phyloP scores from a whole-genome alignment of 2,113 vertebrate species.

The Arvicanthis niloticus region DNA sequence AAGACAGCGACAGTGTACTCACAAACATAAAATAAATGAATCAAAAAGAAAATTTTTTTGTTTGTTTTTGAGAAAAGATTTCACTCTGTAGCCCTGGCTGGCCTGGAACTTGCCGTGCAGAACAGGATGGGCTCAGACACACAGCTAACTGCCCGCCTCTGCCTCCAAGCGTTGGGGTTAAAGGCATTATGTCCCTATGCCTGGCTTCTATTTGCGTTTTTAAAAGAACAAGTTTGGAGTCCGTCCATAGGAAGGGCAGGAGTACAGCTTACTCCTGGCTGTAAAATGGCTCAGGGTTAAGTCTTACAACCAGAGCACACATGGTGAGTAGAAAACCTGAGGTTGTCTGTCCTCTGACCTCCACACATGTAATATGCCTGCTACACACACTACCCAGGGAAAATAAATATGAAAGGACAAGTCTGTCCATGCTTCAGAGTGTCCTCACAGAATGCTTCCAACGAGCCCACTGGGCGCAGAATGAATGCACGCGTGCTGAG shows the following conservation, averaged over 20 bases:
- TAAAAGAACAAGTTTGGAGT: not conserved
- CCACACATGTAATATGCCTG: not conserved
- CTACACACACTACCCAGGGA: not conserved
- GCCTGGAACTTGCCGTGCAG: not conserved
- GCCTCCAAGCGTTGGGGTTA: not conserved
- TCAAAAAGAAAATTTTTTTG: too few relatives aligned
- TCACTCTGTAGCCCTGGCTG: not conserved
- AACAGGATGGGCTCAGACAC: not conserved
- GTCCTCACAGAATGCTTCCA: not conserved
- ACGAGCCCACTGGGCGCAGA: not conserved
- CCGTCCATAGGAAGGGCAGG: not conserved
- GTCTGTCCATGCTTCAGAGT: not conserved
- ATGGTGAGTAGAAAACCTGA: not conserved
- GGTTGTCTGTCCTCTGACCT: not conserved
- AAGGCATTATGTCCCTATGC: not conserved
- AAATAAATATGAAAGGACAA: not conserved
- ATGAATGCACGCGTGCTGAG: not conserved
- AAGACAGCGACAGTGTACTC: too few relatives aligned
- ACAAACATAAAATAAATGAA: too few relatives aligned
- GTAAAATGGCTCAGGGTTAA: not conserved
- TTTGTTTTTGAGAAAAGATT: not conserved
- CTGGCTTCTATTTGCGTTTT: conserved; percentile 17
- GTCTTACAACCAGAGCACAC: not conserved
- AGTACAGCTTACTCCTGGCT: not conserved
- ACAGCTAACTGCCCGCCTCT: not conserved